Evolutionary conservation across 1,140 invertebrate genomes (phyloP).

Genomic region (Penaeus vannamei): DNA sequence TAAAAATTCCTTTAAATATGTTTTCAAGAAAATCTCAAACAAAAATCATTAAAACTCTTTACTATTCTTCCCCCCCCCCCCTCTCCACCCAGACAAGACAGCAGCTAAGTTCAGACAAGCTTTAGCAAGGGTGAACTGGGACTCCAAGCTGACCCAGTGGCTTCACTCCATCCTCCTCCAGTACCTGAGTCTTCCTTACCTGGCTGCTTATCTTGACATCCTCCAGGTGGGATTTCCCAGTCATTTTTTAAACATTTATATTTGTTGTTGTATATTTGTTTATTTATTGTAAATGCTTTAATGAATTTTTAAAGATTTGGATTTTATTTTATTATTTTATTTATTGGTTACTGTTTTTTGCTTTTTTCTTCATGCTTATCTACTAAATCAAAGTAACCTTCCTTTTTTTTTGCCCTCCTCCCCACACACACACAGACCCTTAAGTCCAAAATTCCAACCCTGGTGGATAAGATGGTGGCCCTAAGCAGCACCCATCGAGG

Average conservation of each 20-base stretch:
- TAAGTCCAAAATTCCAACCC: slow-evolving; percentile 81
- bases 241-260: not conserved
- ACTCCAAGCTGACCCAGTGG: slow-evolving; percentile 83
- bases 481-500: slow-evolving; percentile 61
- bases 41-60: not conserved
- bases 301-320: too few relatives aligned
- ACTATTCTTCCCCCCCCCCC: not conserved
- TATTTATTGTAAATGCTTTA: not conserved
- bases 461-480: slow-evolving; percentile 83
- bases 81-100: slow-evolving; percentile 44
- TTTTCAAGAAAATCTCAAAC: too few relatives aligned
- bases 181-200: slow-evolving; percentile 77
- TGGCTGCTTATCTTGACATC: slow-evolving; percentile 85
- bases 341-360: not conserved
- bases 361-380: not conserved
- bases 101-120: slow-evolving; percentile 72
- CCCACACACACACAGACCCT: slow-evolving; percentile 76
- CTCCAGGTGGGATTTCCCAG: slow-evolving; percentile 73
- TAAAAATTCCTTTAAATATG: too few relatives aligned
- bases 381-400: not conserved
- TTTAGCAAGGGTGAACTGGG: slow-evolving; percentile 80
- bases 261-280: not conserved
- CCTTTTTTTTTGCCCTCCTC: not conserved
- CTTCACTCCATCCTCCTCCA: slow-evolving; percentile 83
- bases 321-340: not conserved